phyloP scores from a whole-genome alignment of 2,113 vertebrate species.

The Channa argus region DNA sequence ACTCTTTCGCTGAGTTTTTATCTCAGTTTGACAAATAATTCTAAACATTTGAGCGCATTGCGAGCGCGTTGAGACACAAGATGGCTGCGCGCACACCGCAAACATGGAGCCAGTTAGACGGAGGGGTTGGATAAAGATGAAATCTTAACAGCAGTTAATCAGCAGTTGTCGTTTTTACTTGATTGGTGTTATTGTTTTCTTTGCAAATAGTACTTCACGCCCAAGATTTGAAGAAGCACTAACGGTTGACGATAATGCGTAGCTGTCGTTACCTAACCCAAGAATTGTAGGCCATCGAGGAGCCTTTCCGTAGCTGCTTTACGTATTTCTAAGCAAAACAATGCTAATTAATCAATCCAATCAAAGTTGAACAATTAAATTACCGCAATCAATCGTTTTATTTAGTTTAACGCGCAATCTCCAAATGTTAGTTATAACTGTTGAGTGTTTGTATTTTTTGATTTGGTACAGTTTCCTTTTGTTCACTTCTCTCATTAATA shows the following conservation, averaged over 20 bases:
- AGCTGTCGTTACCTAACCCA: conserved; percentile 21
- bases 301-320: conserved; percentile 5
- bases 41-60: conserved; percentile 39
- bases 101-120: conserved; percentile 73
- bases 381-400: neutral
- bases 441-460: neutral
- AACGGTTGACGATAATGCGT: neutral
- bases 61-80: conserved; percentile 76
- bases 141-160: neutral
- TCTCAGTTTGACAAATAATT: conserved; percentile 1
- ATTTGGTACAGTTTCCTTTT: no score
- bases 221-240: neutral
- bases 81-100: conserved; percentile 83
- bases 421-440: neutral
- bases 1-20: neutral
- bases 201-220: neutral
- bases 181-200: no score
- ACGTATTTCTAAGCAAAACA: conserved; percentile 3
- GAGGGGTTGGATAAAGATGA: neutral
- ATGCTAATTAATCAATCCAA: neutral
- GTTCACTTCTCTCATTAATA: neutral
- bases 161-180: accelerated
- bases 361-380: neutral
- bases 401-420: accelerated
- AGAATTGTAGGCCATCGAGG: conserved; percentile 51